Conservation (phyloP, 2,113 vertebrate species). For the Chamaetylas fuelleborni region DNA sequence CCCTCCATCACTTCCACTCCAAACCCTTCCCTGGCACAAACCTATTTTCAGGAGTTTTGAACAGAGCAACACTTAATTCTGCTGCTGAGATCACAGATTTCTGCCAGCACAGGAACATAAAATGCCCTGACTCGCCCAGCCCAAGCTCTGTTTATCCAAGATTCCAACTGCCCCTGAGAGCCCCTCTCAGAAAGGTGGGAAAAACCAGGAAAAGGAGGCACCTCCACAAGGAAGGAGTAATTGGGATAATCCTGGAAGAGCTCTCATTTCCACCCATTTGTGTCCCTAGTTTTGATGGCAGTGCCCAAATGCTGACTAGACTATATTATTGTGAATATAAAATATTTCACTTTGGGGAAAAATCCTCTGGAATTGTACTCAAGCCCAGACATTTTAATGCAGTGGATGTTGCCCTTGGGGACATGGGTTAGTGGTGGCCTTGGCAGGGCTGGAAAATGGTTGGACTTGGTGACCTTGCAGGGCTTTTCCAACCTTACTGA, state of each 20-base stretch:
- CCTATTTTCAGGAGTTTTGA: background rate
- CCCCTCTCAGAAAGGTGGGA: accelerated
- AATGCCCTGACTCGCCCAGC: background rate
- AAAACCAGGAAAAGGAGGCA: background rate
- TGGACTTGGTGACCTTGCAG: background rate
- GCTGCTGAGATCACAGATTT: background rate
- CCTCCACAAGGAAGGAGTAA: background rate
- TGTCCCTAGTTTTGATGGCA: background rate
- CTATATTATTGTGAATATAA: background rate
- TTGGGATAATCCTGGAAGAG: background rate
- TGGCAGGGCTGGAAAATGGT: background rate
- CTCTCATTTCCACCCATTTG: background rate
- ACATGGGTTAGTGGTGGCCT: background rate
- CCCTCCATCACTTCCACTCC: background rate
- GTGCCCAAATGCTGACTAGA: background rate
- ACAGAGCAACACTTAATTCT: background rate
- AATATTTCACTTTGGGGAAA: accelerated
- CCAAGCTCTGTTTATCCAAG: background rate
- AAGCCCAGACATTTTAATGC: background rate
- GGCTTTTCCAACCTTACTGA: background rate
- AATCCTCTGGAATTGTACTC: background rate
- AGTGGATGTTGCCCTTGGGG: background rate
- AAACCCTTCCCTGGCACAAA: background rate
- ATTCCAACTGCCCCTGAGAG: accelerated
- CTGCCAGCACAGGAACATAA: background rate